phyloP scores from a whole-genome alignment of 2,797 vertebrate genomes.

The Eulemur albifrons region DNA sequence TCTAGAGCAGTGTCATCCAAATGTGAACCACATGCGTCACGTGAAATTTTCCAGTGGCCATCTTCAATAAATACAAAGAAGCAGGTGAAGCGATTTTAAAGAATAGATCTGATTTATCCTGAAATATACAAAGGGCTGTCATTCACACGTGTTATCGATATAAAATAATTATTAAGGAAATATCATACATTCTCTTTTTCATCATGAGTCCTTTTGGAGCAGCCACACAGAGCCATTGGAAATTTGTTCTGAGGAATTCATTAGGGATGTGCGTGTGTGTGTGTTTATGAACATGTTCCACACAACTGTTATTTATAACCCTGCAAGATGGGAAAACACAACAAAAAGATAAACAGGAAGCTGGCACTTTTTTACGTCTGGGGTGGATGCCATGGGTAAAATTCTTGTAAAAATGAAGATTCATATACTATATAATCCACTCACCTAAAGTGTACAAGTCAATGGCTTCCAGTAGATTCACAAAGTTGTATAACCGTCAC shows the following conservation, averaged over 20 bases:
- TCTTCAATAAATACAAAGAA: background rate
- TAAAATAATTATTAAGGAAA: background rate
- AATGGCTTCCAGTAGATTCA: background rate
- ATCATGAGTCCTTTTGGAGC: background rate
- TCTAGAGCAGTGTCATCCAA: background rate
- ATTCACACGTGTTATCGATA: fast-evolving
- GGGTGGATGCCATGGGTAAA: background rate
- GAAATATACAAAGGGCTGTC: background rate
- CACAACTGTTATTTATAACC: background rate
- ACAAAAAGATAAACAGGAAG: background rate
- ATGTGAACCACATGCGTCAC: fast-evolving
- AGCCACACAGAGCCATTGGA: background rate
- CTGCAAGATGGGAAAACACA: background rate
- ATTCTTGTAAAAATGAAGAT: background rate
- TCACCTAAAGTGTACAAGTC: background rate
- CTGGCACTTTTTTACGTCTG: too few relatives aligned
- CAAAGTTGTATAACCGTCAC: background rate
- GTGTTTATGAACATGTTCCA: background rate
- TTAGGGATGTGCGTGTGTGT: background rate
- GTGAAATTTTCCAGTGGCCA: background rate
- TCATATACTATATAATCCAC: too few relatives aligned
- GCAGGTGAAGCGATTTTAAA: background rate
- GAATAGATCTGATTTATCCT: background rate
- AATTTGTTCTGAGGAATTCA: background rate
- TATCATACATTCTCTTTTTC: background rate